A percentile compares a stretch with the other conserved stretches of the same genome.
Conservation (phyloP, 2,888 invertebrate genomes). For the Kryphioiulus occultus region DNA sequence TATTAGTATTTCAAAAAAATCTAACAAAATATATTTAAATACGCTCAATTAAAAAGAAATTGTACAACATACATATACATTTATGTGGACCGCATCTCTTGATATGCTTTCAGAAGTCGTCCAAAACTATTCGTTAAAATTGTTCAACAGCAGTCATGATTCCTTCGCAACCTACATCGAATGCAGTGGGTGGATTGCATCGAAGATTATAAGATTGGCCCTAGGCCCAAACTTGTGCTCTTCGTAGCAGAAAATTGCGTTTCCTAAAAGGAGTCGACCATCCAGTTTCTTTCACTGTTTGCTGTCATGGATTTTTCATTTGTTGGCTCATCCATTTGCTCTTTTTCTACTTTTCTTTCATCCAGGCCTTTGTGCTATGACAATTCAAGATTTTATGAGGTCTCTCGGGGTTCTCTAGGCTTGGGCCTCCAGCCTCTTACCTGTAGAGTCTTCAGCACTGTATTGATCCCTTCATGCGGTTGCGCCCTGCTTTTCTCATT, state of each 20-base stretch:
- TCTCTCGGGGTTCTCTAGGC: not conserved
- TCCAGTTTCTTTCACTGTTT: conserved; percentile 13
- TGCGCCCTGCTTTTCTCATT: not conserved
- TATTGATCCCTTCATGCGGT: conserved; percentile 1
- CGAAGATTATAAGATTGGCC: not conserved
- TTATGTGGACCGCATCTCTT: too few species aligned
- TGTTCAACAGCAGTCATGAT: not conserved
- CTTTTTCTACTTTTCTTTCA: conserved; percentile 7
- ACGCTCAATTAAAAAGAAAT: too few species aligned
- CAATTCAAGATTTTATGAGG: conserved; percentile 1
- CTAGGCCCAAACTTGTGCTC: not conserved
- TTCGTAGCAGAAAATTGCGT: conserved; percentile 26
- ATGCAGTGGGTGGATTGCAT: not conserved
- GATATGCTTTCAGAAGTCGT: too few species aligned
- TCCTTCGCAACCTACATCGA: not conserved
- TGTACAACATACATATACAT: too few species aligned
- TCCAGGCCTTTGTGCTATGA: not conserved
- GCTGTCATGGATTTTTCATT: conserved; percentile 1
- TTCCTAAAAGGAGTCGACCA: not conserved
- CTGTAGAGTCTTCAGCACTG: not conserved
- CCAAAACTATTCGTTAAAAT: too few species aligned
- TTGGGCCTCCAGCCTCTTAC: not conserved
- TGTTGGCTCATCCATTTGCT: conserved; percentile 24
- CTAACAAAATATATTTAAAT: too few species aligned
- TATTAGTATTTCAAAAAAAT: too few species aligned